phyloP scores from a whole-genome alignment of 2,888 invertebrate species.

The Caenorhabditis macrosperma region DNA sequence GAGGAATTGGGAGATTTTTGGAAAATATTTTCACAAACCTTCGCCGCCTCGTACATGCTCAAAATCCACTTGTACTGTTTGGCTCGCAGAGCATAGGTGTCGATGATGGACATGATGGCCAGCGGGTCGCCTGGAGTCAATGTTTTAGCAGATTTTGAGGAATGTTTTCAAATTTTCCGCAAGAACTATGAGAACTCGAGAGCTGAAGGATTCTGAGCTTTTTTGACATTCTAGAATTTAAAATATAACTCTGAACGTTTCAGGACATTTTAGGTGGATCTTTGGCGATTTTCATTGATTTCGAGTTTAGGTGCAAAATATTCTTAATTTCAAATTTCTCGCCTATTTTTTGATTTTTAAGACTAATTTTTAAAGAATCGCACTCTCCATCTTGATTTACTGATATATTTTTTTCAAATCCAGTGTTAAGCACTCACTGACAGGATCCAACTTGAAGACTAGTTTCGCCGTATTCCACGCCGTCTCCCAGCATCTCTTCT shows the following conservation, averaged over 20 bases:
- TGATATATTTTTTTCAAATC: not conserved
- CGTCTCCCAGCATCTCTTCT: conserved; percentile 83
- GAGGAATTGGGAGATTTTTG: not conserved
- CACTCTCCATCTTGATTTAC: too few relatives aligned
- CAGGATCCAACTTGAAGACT: conserved; percentile 87
- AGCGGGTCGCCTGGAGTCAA: conserved; percentile 84
- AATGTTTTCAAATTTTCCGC: conserved; percentile 3
- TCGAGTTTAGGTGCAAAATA: not conserved
- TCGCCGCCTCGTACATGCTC: conserved; percentile 82
- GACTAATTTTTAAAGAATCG: too few relatives aligned
- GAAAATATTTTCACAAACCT: too few relatives aligned
- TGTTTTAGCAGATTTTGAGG: not conserved
- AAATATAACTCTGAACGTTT: too few relatives aligned
- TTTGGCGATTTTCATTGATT: not conserved
- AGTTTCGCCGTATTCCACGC: conserved; percentile 91
- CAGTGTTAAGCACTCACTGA: conserved; percentile 78
- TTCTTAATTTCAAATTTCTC: not conserved
- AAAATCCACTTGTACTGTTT: conserved; percentile 87
- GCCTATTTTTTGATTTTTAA: too few relatives aligned
- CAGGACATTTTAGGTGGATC: too few relatives aligned
- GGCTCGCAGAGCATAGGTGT: conserved; percentile 88
- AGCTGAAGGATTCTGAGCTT: not conserved
- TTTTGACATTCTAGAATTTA: not conserved
- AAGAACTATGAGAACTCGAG: too few relatives aligned
- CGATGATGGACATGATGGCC: conserved; percentile 87